Evolutionary conservation across 2,113 vertebrate species (phyloP).

Genomic region (Leptodactylus fuscus): DNA sequence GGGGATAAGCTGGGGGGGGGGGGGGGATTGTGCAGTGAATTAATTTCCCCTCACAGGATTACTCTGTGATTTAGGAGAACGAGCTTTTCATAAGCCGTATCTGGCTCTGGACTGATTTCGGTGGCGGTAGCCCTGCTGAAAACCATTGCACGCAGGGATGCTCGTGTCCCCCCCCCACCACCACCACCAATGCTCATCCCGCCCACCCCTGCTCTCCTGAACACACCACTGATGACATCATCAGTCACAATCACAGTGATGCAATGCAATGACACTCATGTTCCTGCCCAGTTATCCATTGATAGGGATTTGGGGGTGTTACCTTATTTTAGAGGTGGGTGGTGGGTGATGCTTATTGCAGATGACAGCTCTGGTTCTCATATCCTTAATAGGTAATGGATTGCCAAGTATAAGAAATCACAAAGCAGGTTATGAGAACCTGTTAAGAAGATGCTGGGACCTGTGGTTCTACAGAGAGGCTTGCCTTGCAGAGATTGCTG

Average conservation of each 20-base stretch:
- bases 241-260: not conserved
- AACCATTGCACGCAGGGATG: not conserved
- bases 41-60: constrained; percentile 51
- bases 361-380: not conserved
- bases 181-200: not conserved
- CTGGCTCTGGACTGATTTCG: not conserved
- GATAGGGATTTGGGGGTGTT: constrained; percentile 12
- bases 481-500: not conserved
- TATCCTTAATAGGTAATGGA: not conserved
- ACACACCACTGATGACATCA: constrained; percentile 38
- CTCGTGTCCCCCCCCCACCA: not conserved
- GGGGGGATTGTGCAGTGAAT: constrained; percentile 38
- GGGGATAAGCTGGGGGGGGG: constrained; percentile 13
- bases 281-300: not conserved
- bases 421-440: not conserved
- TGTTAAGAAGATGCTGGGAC: not conserved
- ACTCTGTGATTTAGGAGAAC: constrained; percentile 33
- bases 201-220: not conserved
- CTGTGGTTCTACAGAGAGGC: not conserved
- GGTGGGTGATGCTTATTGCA: not conserved
- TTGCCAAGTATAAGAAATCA: not conserved
- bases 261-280: not conserved
- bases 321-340: too few relatives aligned
- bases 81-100: constrained; percentile 55
- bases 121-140: not conserved